Conservation (phyloP, 2,113 vertebrate genomes). For the Cranoglanis bouderius region DNA sequence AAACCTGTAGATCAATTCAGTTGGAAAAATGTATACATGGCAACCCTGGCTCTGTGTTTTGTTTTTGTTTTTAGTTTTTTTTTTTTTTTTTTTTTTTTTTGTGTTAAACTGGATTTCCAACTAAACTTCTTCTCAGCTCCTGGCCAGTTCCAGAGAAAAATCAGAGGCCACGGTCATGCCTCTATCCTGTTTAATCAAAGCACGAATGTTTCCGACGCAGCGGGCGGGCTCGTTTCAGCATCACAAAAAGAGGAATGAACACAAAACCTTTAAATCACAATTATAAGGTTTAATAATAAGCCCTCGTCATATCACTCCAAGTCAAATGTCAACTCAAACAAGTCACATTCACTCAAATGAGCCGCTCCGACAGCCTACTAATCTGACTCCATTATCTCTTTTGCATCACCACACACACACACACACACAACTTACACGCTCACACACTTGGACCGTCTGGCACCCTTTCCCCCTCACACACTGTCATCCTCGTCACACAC, state of each 20-base stretch:
- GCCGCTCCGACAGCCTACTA: constrained; percentile 27
- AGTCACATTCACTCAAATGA: constrained; percentile 16
- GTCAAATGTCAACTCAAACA: background rate
- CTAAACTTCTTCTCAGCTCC: background rate
- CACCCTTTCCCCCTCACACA: constrained; percentile 22
- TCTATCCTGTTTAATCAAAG: background rate
- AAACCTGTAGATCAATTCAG: background rate
- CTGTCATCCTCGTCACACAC: constrained; percentile 37
- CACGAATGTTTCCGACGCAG: no score
- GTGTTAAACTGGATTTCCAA: background rate
- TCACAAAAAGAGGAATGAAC: background rate
- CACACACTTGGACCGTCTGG: constrained; percentile 30
- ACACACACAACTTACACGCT: constrained; percentile 21
- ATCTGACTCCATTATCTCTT: constrained; percentile 32
- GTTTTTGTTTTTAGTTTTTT: no score
- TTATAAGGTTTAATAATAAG: background rate
- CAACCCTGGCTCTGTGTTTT: background rate
- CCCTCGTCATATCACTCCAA: background rate
- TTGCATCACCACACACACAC: constrained; percentile 24
- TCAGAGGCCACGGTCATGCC: background rate
- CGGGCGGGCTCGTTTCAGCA: background rate
- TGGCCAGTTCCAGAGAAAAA: background rate
- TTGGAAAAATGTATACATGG: background rate
- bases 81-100: background rate
- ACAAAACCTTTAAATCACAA: background rate